Base-by-base conservation (phyloP, 2,797 vertebrate species). In the Scarus forsteni region DNA sequence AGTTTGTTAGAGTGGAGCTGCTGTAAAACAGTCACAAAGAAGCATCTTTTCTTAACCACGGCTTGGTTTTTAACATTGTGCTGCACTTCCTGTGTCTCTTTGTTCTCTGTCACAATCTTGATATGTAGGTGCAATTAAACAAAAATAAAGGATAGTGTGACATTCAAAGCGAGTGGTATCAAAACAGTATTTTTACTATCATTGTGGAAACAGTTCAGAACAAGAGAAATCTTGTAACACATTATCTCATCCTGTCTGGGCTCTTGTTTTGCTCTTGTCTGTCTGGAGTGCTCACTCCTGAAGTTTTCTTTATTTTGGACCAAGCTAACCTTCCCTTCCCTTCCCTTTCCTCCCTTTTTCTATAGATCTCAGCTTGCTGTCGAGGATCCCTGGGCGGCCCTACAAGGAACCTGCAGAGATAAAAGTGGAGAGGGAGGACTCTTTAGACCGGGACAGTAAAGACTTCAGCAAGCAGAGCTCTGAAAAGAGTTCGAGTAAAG, bases 361-460 rank as follows among this genome's bases (percentile, higher is more conserved):
- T 66, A 14, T 55, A 93, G 97, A 99, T 92, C 95, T 99, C 89
- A 98, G 79, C 92, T 94, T 99, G 90, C 92, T 99, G 75, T 94
- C 96, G 4, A 92, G 97, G 85, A 96, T 99, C 85, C 98, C 98
- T 6, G 97, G 97, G 81, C 96, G 96, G 86, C 94, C 95, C 83
- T 97, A 96, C 91, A 98, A 98, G 91, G 98, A 98, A 45, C 86
- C 92, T 5, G 94, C 92, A 0, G 92, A 94, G 73, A 94, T 95
- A 87, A 98, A 98, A 93, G 93, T 81, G 59, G 97, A 98, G 70
- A 95, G 96, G 87, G 97, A 97, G 10, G 95, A 85, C 3, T 92
- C 94, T 50, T 89, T 94, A 0, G 97, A 98, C 85, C 93, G 96
- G 69, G 96, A 97, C 48, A 65, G 69, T 3, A 96, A 96, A 81